Conservation (phyloP, 2,888 invertebrate species). For the Cryptocephalus primarius region DNA sequence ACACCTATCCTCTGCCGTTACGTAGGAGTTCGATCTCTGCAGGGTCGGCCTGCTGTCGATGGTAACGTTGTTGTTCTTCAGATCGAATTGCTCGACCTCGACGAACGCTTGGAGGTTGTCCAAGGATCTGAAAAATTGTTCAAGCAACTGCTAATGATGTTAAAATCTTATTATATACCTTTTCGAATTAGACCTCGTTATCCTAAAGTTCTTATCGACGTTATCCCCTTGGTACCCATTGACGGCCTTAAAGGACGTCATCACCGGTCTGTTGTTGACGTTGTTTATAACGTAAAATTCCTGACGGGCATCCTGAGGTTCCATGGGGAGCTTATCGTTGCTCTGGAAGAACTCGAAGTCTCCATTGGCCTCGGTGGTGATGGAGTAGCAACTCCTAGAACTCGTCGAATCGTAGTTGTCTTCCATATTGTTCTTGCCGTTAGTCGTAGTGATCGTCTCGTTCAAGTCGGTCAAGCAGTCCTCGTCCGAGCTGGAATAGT, state of each 20-base stretch:
- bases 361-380: conserved; percentile 52
- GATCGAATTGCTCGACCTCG: conserved; percentile 14
- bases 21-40: conserved; percentile 31
- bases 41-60: conserved; percentile 13
- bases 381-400: conserved; percentile 43
- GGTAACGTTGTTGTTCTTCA: conserved; percentile 5
- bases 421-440: conserved; percentile 20
- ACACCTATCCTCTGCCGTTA: conserved; percentile 25
- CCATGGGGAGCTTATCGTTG: conserved; percentile 16
- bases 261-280: conserved; percentile 8
- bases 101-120: conserved; percentile 32
- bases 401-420: conserved; percentile 30
- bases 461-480: conserved; percentile 35
- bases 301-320: background rate
- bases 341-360: conserved; percentile 51
- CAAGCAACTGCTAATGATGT: background rate
- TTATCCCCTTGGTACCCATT: conserved; percentile 6
- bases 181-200: conserved; percentile 29
- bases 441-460: conserved; percentile 24
- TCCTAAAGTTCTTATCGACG: conserved; percentile 17
- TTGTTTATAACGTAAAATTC: conserved; percentile 9
- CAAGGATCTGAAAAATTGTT: conserved; percentile 18
- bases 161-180: conserved; percentile 8
- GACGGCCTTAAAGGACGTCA: conserved; percentile 10
- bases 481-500: conserved; percentile 12